A percentile compares a stretch with the other conserved stretches of the same genome.
Conservation (phyloP, 2,888 invertebrate genomes). For the Coelinius sp. region DNA sequence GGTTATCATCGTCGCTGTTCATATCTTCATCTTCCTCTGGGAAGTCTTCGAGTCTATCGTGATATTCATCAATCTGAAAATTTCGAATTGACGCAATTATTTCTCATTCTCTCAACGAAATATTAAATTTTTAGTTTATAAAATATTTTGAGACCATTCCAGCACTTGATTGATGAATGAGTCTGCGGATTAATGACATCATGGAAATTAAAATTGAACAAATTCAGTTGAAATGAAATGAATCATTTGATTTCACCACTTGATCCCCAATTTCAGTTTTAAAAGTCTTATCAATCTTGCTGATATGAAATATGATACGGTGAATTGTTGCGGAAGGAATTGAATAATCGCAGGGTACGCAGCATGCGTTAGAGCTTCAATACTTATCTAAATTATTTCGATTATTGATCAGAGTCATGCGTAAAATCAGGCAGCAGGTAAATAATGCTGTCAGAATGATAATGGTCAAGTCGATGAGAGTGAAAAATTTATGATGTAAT, state of each 20-base stretch:
- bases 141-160: background rate
- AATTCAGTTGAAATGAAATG: background rate
- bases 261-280: background rate
- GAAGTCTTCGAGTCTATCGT: constrained; percentile 70
- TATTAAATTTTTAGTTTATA: background rate
- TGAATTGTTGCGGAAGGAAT: background rate
- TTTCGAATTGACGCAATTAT: background rate
- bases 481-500: background rate
- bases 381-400: background rate
- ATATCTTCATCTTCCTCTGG: constrained; percentile 72
- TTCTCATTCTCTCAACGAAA: background rate
- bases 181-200: background rate
- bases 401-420: background rate
- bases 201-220: background rate
- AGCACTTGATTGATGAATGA: constrained; percentile 2
- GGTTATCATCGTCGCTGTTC: constrained; percentile 68
- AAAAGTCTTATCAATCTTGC: background rate
- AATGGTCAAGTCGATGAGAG: background rate
- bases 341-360: background rate
- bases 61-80: constrained; percentile 71
- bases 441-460: constrained; percentile 19
- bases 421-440: background rate
- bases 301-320: background rate
- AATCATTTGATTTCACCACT: background rate
- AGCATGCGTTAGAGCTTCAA: background rate